Base-by-base conservation (phyloP, 2,888 invertebrate genomes). In the Tachina lurida region DNA sequence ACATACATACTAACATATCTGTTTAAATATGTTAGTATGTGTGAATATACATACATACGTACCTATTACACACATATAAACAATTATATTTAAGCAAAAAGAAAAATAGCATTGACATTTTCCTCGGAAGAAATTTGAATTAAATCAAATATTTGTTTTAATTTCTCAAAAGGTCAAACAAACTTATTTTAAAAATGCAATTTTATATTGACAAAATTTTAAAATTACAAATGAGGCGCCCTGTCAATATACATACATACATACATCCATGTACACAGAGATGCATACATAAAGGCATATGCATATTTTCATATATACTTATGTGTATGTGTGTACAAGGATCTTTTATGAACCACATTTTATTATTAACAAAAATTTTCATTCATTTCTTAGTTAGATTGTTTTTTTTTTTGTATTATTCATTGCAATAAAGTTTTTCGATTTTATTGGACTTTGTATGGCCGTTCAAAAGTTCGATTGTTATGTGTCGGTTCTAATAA, bases 371-470 rank as follows among this genome's bases (percentile, higher is more conserved):
- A 75, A 79, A 47, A 19, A 67, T 62, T 12, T 73, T 77, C 65
- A 76, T 83, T 77, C 60, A 74, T 31, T 68, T 49, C 74, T 78
- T 73, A 43, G 47, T 8, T 47, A 56, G 56, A 31, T 0, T n/a
- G n/a, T n/a, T 58, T 74, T 58, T 79, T 79, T 71, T 58, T 70
- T 71, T 31, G n/a, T 70, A 65, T 70, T 70, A 15, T 56, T 74
- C 19, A n/a, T 80, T 78, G 54, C 67, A 76, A 73, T 84, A 80
- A 84, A 76, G 68, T 80, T 84, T 84, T 76, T 62, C 80, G 22
- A 77, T 77, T 68, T 67, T 17, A 12, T 58, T 82, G 85, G 85
- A 85, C 85, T 85, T 85, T 85, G 85, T 54, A 75, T 75, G 74
- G 43, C 17, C 52, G 77, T 82, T 58, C 82, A 85, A 85, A 70